Conservation (phyloP, 2,113 vertebrate genomes). For the Emydura subglobosa region DNA sequence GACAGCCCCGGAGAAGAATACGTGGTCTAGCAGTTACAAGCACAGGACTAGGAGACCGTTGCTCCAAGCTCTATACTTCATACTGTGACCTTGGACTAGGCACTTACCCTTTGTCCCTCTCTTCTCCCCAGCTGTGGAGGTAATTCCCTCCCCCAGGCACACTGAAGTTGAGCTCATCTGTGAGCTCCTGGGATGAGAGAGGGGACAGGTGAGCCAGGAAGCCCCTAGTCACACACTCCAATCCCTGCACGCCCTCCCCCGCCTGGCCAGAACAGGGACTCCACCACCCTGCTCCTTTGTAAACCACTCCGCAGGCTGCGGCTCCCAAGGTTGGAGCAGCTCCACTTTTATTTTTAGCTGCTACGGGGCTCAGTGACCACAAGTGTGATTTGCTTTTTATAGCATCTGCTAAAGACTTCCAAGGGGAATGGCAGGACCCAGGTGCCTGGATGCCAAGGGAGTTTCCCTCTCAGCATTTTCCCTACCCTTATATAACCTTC, state of each 20-base stretch:
- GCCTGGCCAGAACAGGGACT: neutral
- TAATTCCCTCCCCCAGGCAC: neutral
- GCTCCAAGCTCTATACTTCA: too few species aligned
- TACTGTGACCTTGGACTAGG: too few species aligned
- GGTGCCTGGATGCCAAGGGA: rapidly evolving
- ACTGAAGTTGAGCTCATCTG: neutral
- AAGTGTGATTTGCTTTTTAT: neutral
- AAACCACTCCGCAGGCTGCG: neutral
- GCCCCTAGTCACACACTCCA: neutral
- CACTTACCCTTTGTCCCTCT: neutral
- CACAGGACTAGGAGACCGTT: too few species aligned
- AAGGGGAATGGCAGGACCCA: neutral
- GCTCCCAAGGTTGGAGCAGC: neutral
- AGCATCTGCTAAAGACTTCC: neutral
- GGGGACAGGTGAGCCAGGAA: neutral
- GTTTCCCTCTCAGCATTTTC: neutral
- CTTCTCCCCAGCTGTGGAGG: rapidly evolving
- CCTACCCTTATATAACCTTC: rapidly evolving
- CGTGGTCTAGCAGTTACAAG: too few species aligned
- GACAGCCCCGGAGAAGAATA: too few species aligned
- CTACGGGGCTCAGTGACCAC: too few species aligned
- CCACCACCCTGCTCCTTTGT: neutral
- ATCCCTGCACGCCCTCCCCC: neutral
- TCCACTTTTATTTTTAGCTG: neutral
- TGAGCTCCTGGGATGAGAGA: neutral